Evolutionary conservation across 2,888 invertebrate genomes (phyloP).

Genomic region (Phalera bucephala): DNA sequence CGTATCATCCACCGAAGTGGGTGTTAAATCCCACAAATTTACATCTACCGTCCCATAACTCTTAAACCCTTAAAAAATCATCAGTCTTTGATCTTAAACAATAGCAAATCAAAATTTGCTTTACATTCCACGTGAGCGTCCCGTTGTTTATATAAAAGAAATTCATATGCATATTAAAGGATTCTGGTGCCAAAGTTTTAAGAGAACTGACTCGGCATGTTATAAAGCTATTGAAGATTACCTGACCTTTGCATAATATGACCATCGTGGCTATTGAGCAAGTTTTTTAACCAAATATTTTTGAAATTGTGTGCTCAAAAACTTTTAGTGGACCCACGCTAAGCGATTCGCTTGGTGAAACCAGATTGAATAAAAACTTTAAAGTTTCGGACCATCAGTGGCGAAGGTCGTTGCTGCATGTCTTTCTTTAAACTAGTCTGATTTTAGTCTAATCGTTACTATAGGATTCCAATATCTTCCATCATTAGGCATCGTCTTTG

Average conservation of each 20-base stretch:
- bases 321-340: too few relatives aligned
- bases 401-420: too few relatives aligned
- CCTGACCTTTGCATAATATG: neutral
- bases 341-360: too few relatives aligned
- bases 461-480: too few relatives aligned
- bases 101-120: neutral
- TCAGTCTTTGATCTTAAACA: neutral
- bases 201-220: neutral
- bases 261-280: neutral
- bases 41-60: neutral
- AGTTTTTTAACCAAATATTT: too few relatives aligned
- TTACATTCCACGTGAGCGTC: neutral
- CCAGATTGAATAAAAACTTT: too few relatives aligned
- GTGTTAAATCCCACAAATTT: neutral
- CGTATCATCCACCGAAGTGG: neutral
- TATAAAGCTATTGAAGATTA: neutral
- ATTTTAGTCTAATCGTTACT: too few relatives aligned
- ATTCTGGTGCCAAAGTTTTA: neutral
- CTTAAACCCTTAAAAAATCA: neutral
- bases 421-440: too few relatives aligned
- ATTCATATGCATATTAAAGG: neutral
- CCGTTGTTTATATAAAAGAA: neutral
- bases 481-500: too few relatives aligned
- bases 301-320: too few relatives aligned
- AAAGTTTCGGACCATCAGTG: too few relatives aligned